Evolutionary conservation across 2,113 vertebrate species (phyloP), one percentile per base, ranked within the genome.

Genomic region (Suncus etruscus): DNA sequence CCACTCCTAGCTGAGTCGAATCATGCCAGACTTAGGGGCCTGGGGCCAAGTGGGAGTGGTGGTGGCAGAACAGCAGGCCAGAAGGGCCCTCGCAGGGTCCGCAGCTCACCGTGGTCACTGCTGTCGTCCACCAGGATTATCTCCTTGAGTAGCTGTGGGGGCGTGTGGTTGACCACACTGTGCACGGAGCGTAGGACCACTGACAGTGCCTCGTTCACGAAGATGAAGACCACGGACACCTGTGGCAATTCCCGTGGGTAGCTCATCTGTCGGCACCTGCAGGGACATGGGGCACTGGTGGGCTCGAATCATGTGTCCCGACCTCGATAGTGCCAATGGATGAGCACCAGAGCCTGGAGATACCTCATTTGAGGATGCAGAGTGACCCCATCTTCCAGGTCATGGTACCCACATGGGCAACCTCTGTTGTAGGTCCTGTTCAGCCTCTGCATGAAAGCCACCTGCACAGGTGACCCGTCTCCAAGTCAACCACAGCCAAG

Each of bases 101-200:
- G 10, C 6, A 24, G 6, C 97, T 98, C 96, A 99, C 99, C 98
- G 0, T 98, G 99, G 97, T 99, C 99, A 0, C 99, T 99, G 98
- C 99, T 99, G 97, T 99, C 99, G 9, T 99, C 99, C 94, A 99
- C 99, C 95, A 99, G 97, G 86, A 99, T 98, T 96, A 99, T 98
- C 96, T 99, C 99, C 94, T 99, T 99, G 51, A 99, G 99, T 92
- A 99, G 96, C 94, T 98, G 98, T 0, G 99, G 98, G 0, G 99
- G 99, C 0, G 99, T 99, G 97, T 99, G 99, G 95, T 99, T 99
- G 96, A 99, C 99, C 77, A 99, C 99, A 0, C 99, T 99, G 98
- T 99, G 99, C 61, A 99, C 99, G 0, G 99, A 99, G 83, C 99
- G 99, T 96, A 99, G 97, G 96, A 99, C 99, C 92, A 99, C 99